phyloP scores from a whole-genome alignment of 2,797 vertebrate species.

The Anolis apletophallus region DNA sequence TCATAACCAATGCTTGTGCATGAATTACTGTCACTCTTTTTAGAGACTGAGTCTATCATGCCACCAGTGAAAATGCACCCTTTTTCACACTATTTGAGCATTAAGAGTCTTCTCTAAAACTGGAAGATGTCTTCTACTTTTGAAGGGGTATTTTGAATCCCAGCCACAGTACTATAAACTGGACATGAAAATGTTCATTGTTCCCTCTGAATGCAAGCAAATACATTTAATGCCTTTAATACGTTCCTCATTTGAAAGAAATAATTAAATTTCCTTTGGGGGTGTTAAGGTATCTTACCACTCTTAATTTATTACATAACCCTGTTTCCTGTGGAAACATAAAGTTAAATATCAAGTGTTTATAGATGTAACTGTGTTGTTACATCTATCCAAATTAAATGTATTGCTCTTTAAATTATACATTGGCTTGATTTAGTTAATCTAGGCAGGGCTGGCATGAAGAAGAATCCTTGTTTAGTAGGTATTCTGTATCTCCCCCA shows the following conservation, averaged over 20 bases:
- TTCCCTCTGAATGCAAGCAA: neutral
- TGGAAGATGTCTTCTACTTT: neutral
- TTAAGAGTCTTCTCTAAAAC: neutral
- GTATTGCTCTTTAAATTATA: no score
- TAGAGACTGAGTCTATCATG: neutral
- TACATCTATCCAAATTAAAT: no score
- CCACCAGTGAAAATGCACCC: neutral
- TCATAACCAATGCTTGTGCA: neutral
- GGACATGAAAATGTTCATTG: neutral
- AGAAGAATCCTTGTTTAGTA: neutral
- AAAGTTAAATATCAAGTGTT: neutral
- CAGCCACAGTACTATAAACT: neutral
- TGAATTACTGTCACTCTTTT: neutral
- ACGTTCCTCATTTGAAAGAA: neutral
- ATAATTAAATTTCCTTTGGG: no score
- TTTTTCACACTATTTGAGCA: neutral
- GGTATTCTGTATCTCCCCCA: neutral
- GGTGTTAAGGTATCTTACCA: neutral
- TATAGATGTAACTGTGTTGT: no score
- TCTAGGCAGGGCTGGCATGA: neutral
- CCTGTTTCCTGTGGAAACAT: neutral
- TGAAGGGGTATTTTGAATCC: neutral
- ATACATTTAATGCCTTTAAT: neutral
- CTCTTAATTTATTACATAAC: neutral
- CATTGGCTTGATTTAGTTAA: no score